Conservation (phyloP, 2,888 invertebrate genomes). For the Mythimna pallens region DNA sequence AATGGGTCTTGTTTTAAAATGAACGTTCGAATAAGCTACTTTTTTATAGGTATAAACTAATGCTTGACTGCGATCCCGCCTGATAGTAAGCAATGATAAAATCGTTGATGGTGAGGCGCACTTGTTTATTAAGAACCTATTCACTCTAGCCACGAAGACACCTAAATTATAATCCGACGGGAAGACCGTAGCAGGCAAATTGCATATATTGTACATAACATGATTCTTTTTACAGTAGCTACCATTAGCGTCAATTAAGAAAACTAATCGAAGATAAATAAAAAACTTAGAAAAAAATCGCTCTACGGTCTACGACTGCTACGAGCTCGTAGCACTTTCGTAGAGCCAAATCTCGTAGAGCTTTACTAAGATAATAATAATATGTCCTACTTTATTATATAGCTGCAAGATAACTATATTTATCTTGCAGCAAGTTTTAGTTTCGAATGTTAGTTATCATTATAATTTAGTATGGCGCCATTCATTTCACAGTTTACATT, state of each 20-base stretch:
- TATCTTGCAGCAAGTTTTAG: slow-evolving; percentile 26
- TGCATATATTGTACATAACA: not conserved
- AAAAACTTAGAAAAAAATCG: not conserved
- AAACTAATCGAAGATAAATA: not conserved
- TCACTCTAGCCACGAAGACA: too few relatives aligned
- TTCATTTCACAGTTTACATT: slow-evolving; percentile 7
- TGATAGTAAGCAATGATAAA: too few relatives aligned
- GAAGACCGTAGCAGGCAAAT: too few relatives aligned
- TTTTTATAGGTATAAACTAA: too few relatives aligned
- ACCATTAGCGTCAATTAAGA: not conserved
- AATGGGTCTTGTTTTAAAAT: not conserved
- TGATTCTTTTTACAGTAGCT: not conserved
- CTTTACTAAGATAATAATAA: slow-evolving; percentile 25
- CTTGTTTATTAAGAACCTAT: too few relatives aligned
- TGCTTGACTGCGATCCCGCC: too few relatives aligned
- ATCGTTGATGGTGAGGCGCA: too few relatives aligned
- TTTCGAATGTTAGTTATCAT: slow-evolving; percentile 24
- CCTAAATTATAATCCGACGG: too few relatives aligned
- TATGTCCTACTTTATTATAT: slow-evolving; percentile 11
- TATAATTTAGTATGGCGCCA: slow-evolving; percentile 37
- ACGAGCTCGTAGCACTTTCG: slow-evolving; percentile 60
- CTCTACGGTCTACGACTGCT: slow-evolving; percentile 38
- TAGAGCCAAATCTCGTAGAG: slow-evolving; percentile 51
- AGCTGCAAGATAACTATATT: slow-evolving; percentile 1
- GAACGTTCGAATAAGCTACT: not conserved